phyloP scores from a whole-genome alignment of 2,797 vertebrate genomes.

The Enteromius thamalakanensis region DNA sequence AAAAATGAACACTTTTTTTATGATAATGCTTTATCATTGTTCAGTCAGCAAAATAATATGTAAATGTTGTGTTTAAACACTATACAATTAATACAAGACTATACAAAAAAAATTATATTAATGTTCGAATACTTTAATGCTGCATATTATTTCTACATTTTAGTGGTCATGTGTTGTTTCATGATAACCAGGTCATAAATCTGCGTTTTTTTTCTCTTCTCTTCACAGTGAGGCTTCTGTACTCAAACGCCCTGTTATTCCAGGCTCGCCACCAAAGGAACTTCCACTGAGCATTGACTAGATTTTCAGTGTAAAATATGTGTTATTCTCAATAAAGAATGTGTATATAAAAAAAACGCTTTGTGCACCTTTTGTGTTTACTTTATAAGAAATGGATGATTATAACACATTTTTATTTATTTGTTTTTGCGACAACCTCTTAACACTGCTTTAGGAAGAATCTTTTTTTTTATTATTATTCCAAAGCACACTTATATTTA shows the following conservation, averaged over 20 bases:
- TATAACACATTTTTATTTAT: not conserved
- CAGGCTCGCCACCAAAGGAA: slow-evolving; percentile 73
- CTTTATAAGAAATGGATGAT: not conserved
- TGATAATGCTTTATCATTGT: not conserved
- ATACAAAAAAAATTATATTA: too few relatives aligned
- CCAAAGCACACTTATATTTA: not conserved
- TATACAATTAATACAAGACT: not conserved
- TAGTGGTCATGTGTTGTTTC: not conserved
- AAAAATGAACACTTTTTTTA: too few relatives aligned
- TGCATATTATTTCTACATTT: not conserved
- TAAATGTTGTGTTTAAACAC: not conserved
- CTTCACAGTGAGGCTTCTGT: slow-evolving; percentile 72
- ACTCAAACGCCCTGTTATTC: slow-evolving; percentile 80
- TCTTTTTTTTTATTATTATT: not conserved
- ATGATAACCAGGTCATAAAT: not conserved
- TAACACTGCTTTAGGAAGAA: not conserved
- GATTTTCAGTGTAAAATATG: slow-evolving; percentile 76
- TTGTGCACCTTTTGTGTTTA: not conserved
- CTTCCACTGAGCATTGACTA: slow-evolving; percentile 87
- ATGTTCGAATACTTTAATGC: not conserved
- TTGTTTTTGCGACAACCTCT: not conserved
- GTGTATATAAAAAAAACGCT: slow-evolving; percentile 24
- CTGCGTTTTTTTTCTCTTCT: slow-evolving; percentile 6
- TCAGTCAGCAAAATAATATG: not conserved
- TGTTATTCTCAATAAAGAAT: slow-evolving; percentile 34